Percentiles rank a stretch among this genome's conserved stretches.
Conservation (phyloP, 2,797 vertebrate species). For the Chaetodon trifasciatus region DNA sequence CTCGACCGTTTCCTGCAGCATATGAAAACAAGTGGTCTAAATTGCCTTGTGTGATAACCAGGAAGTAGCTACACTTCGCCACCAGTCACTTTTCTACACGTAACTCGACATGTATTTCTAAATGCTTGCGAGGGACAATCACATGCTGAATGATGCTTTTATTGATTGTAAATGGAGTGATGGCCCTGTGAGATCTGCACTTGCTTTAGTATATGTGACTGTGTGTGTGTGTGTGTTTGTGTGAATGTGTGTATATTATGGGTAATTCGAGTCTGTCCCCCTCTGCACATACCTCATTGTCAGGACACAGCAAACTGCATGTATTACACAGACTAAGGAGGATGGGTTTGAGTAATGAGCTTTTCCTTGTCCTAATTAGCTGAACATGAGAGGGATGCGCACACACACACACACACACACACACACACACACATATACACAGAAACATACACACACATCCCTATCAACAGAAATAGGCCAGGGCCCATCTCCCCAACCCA, state of each 20-base stretch:
- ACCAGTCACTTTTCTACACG: constrained; percentile 63
- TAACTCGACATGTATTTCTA: constrained; percentile 42
- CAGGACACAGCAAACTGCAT: constrained; percentile 83
- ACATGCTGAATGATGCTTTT: constrained; percentile 41
- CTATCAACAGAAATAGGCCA: constrained; percentile 84
- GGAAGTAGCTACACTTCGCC: constrained; percentile 72
- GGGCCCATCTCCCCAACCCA: constrained; percentile 85
- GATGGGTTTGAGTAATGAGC: constrained; percentile 89
- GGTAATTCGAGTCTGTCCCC: constrained; percentile 73
- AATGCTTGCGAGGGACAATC: constrained; percentile 39
- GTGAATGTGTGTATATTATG: constrained; percentile 65
- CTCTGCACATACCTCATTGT: constrained; percentile 83
- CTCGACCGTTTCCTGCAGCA: constrained; percentile 81
- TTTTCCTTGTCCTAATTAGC: constrained; percentile 89
- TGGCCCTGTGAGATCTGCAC: constrained; percentile 35
- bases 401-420: constrained; percentile 27
- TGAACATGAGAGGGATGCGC: constrained; percentile 80
- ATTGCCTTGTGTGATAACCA: constrained; percentile 81
- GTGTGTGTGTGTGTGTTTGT: constrained; percentile 15
- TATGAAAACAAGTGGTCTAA: constrained; percentile 84
- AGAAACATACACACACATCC: constrained; percentile 52
- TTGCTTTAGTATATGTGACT: constrained; percentile 56
- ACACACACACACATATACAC: constrained; percentile 16
- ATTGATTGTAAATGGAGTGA: constrained; percentile 65
- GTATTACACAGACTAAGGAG: constrained; percentile 87